A percentile compares a stretch with the other conserved stretches of the same genome.
Evolutionary conservation across 2,888 invertebrate species (phyloP).

Genomic region (Ceraclea dissimilis): DNA sequence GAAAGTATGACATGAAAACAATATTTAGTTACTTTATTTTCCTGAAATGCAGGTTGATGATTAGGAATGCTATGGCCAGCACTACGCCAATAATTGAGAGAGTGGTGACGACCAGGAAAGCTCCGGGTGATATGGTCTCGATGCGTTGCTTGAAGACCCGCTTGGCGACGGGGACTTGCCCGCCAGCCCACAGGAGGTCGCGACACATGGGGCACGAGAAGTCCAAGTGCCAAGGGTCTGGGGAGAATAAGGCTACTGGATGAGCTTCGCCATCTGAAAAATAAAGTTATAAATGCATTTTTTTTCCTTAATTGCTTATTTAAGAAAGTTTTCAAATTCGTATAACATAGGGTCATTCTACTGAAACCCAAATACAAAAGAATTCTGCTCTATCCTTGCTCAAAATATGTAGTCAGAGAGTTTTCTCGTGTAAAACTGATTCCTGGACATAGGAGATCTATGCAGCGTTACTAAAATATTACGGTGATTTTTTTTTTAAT

Average conservation of each 20-base stretch:
- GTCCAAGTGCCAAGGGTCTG: constrained; percentile 53
- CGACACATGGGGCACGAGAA: constrained; percentile 64
- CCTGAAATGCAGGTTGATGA: constrained; percentile 77
- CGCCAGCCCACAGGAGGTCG: constrained; percentile 60
- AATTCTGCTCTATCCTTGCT: too few relatives aligned
- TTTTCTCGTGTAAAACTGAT: too few relatives aligned
- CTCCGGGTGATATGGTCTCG: constrained; percentile 69
- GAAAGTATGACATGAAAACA: too few relatives aligned
- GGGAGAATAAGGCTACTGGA: constrained; percentile 65
- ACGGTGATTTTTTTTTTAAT: too few relatives aligned
- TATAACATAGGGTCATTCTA: neutral
- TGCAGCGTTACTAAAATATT: too few relatives aligned
- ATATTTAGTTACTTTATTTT: constrained; percentile 59
- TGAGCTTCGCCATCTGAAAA: constrained; percentile 59
- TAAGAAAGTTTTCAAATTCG: neutral
- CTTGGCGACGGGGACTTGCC: constrained; percentile 72
- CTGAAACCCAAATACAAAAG: neutral
- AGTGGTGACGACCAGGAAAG: constrained; percentile 65
- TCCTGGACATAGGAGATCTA: too few relatives aligned
- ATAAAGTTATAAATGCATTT: neutral
- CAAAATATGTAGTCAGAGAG: too few relatives aligned
- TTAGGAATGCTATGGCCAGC: constrained; percentile 66
- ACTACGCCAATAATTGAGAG: constrained; percentile 69
- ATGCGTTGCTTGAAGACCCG: constrained; percentile 66
- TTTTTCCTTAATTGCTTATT: neutral